phyloP scores from a whole-genome alignment of 2,113 vertebrate species.

The Tyrannus savana region DNA sequence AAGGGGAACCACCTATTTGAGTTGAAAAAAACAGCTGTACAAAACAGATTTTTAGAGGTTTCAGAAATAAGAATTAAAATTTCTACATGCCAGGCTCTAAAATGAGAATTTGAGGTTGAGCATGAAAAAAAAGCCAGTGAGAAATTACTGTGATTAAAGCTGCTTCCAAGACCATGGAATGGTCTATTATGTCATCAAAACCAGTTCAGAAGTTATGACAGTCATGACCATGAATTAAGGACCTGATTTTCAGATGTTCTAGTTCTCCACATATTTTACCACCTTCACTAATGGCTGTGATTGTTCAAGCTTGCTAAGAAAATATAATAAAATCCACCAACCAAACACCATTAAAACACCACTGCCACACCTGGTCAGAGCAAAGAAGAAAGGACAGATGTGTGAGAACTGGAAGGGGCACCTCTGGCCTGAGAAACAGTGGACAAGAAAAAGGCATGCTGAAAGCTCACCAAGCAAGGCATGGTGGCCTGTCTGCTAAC shows the following conservation, averaged over 20 bases:
- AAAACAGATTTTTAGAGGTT: neutral
- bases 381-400: neutral
- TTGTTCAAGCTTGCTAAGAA: neutral
- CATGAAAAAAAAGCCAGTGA: neutral
- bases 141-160: neutral
- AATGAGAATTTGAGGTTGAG: neutral
- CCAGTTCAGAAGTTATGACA: neutral
- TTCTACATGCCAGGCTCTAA: neutral
- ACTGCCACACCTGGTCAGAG: neutral
- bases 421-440: neutral
- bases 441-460: neutral
- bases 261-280: neutral
- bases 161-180: neutral
- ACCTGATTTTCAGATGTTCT: neutral
- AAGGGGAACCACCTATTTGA: neutral
- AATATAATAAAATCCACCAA: neutral
- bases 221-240: neutral
- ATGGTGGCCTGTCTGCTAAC: neutral
- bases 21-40: neutral
- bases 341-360: neutral
- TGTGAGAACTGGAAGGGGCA: neutral
- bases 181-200: neutral
- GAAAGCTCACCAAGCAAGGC: neutral
- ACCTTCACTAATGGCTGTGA: neutral
- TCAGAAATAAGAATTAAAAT: neutral